These are phyloP conservation scores for Aphis gossypii DNA, from an alignment of 1,140 invertebrate species.

Conservation along the genomic window DNA sequence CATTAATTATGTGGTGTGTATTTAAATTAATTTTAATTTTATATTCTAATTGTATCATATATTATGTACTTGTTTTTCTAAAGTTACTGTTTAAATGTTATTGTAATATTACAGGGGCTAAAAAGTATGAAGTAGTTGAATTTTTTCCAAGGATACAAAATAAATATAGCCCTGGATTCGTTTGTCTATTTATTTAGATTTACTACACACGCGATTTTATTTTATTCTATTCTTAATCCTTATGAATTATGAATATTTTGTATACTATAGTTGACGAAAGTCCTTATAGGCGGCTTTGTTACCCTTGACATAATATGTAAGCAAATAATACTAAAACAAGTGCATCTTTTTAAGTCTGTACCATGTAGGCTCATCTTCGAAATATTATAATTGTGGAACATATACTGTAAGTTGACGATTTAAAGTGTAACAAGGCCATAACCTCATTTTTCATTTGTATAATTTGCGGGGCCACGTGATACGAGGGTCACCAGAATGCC, in stretches of 20 bases:
- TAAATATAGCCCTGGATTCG: conserved; percentile 33
- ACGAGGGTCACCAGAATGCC: conserved; percentile 46
- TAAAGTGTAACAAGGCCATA: conserved; percentile 57
- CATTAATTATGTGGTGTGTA: not conserved
- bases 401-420: conserved; percentile 36
- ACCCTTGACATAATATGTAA: conserved; percentile 45
- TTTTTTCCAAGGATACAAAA: not conserved
- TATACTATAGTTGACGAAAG: not conserved
- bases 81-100: not conserved
- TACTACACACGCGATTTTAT: not conserved
- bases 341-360: conserved; percentile 15
- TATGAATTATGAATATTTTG: conserved; percentile 50
- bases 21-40: not conserved
- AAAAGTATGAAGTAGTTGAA: not conserved
- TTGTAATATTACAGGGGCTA: not conserved
- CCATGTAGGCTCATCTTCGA: not conserved
- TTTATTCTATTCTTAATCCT: not conserved
- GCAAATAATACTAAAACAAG: conserved; percentile 35
- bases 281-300: conserved; percentile 26
- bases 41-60: not conserved
- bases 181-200: not conserved
- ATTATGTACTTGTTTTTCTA: not conserved
- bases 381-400: conserved; percentile 40
- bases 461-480: conserved; percentile 45
- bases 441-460: conserved; percentile 57